Base-by-base conservation (phyloP, 2,113 vertebrate species). In the Malurus elegans region DNA sequence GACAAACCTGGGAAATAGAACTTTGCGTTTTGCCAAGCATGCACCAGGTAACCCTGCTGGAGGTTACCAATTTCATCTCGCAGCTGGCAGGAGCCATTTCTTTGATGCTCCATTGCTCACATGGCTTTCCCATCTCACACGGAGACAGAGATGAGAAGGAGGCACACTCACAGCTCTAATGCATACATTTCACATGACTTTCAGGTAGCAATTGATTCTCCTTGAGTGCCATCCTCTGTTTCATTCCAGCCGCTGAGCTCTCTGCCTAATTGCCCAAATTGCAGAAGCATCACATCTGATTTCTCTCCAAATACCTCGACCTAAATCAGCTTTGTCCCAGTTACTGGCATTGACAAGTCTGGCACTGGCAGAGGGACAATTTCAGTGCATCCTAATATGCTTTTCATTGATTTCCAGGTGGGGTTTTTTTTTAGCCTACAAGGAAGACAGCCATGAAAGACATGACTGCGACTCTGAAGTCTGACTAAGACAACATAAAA, bases 291-390 rank as follows among this genome's bases (percentile, higher is more conserved):
- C 80, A 67, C 69, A 75, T 87, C 26, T 44, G 48, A 89, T 91
- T 91, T 94, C 42, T 88, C 83, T 88, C 64, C 83, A 71, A 93
- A 80, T 56, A 90, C 64, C 60, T 80, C 84, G 88, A 92, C 83
- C 91, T 93, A 74, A 86, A 90, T 86, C 75, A 66, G 60, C 70
- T 90, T 69, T 86, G 88, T 76, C 88, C 82, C 83, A 71, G 16
- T 70, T 88, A 78, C 64, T 67, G 69, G 50, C 58, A 62, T 8
- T 66, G 90, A 83, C 70, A 69, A 75, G 56, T 8, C 79, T 93
- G 64, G 75, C 50, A 82, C 3, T 5, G 14, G 60, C 5, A 62
- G 69, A 78, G 82, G 67, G 47, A 62, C 64, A 73, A 74, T 71
- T 90, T 72, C 62, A 75, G 40, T n/a, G 14, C 18, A 82, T 53